phyloP scores from a whole-genome alignment of 2,113 vertebrate genomes.

The Oncorhynchus mykiss region DNA sequence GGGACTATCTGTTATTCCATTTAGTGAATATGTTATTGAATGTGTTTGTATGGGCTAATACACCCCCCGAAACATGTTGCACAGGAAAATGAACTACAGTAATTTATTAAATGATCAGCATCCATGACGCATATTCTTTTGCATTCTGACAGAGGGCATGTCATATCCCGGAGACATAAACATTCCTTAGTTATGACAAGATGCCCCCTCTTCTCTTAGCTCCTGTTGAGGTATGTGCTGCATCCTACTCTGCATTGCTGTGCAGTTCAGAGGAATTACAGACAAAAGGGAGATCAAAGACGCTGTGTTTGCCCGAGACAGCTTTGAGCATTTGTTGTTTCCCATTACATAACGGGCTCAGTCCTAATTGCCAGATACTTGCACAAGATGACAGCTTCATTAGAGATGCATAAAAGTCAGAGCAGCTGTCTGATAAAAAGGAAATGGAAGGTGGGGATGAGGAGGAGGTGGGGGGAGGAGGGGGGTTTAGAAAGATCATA shows the following conservation, averaged over 20 bases:
- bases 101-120: neutral
- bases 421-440: neutral
- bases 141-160: neutral
- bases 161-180: neutral
- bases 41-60: too few species aligned
- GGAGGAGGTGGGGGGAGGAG: too few species aligned
- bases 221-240: neutral
- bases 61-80: too few species aligned
- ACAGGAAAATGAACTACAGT: neutral
- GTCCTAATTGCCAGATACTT: constrained; percentile 40
- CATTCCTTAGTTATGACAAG: neutral
- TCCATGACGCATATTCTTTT: neutral
- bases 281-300: constrained; percentile 28
- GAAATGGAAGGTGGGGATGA: too few species aligned
- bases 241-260: neutral
- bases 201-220: neutral
- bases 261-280: constrained; percentile 21
- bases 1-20: too few species aligned
- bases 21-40: too few species aligned
- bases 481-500: constrained; percentile 4
- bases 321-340: constrained; percentile 37
- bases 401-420: constrained; percentile 11
- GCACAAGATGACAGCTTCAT: constrained; percentile 37
- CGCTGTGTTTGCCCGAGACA: constrained; percentile 13
- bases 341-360: constrained; percentile 26